These are phyloP conservation scores for Musca domestica DNA, from an alignment of 1,140 invertebrate species.

Conservation along the genomic window DNA sequence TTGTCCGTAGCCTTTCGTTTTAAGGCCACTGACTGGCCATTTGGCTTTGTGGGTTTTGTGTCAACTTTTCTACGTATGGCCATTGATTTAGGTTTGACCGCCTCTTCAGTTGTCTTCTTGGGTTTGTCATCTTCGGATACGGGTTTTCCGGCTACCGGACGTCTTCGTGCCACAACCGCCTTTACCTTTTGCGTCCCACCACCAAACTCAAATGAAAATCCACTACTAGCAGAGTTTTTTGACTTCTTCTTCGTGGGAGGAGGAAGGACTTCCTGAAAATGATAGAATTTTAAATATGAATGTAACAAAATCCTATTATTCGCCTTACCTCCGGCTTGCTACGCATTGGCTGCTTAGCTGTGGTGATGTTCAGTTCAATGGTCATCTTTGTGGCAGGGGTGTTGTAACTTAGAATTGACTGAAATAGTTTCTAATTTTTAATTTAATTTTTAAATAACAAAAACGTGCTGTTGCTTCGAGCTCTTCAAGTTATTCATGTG, in stretches of 20 bases:
- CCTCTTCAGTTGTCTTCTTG: not conserved
- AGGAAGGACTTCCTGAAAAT: not conserved
- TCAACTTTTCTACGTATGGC: not conserved
- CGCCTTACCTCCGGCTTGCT: conserved; percentile 19
- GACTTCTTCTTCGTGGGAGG: conserved; percentile 9
- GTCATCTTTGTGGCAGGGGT: conserved; percentile 24
- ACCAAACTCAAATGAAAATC: conserved; percentile 40
- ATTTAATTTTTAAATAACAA: not conserved
- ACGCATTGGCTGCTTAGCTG: conserved; percentile 8
- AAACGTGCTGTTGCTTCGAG: too few relatives aligned
- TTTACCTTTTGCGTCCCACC: conserved; percentile 41
- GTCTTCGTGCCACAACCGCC: conserved; percentile 39
- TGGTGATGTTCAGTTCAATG: conserved; percentile 26
- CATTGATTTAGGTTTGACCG: not conserved
- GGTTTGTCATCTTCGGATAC: not conserved
- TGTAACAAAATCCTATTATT: too few relatives aligned
- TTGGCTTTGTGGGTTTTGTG: too few relatives aligned
- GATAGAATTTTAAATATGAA: not conserved
- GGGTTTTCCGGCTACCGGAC: not conserved
- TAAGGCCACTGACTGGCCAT: not conserved
- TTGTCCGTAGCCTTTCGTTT: not conserved
- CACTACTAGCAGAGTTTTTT: not conserved
- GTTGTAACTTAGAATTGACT: too few relatives aligned
- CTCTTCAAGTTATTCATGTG: not conserved
- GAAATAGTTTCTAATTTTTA: conserved; percentile 8